A percentile compares a stretch with the other conserved stretches of the same genome.
phyloP scores from a whole-genome alignment of 2,113 vertebrate genomes.

The Monopterus albus region DNA sequence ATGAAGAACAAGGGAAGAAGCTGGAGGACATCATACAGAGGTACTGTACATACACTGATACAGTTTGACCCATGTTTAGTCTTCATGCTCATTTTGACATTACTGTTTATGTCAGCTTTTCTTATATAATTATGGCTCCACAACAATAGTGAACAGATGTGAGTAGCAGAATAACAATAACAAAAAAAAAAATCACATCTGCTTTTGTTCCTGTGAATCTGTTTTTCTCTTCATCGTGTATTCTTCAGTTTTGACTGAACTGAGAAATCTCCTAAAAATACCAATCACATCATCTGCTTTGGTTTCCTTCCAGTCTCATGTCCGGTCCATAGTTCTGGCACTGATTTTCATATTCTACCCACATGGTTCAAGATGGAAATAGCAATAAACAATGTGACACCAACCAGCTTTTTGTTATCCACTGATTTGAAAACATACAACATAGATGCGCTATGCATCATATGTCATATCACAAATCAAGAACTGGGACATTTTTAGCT shows the following conservation, averaged over 20 bases:
- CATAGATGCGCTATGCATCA: not conserved
- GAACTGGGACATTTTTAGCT: not conserved
- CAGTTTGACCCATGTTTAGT: not conserved
- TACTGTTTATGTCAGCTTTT: not conserved
- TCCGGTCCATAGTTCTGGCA: not conserved
- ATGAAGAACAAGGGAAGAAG: constrained; percentile 90
- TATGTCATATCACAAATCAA: not conserved
- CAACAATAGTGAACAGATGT: constrained; percentile 31
- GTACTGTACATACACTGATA: constrained; percentile 70
- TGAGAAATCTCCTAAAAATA: no score
- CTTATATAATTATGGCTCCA: no score
- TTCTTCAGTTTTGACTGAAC: not conserved
- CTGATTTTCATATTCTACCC: not conserved
- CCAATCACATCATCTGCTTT: not conserved
- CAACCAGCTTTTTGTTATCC: not conserved
- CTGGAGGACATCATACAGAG: constrained; percentile 92
- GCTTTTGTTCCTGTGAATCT: constrained; percentile 6
- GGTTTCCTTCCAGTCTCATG: no score
- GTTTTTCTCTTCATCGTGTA: no score
- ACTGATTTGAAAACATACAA: not conserved
- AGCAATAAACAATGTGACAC: not conserved
- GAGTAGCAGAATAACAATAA: not conserved
- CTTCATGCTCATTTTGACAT: not conserved
- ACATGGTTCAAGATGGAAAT: not conserved
- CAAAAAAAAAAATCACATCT: no score